These are phyloP conservation scores for Barypeithes pellucidus DNA, from an alignment of 2,888 invertebrate genomes.

Conservation along the genomic window DNA sequence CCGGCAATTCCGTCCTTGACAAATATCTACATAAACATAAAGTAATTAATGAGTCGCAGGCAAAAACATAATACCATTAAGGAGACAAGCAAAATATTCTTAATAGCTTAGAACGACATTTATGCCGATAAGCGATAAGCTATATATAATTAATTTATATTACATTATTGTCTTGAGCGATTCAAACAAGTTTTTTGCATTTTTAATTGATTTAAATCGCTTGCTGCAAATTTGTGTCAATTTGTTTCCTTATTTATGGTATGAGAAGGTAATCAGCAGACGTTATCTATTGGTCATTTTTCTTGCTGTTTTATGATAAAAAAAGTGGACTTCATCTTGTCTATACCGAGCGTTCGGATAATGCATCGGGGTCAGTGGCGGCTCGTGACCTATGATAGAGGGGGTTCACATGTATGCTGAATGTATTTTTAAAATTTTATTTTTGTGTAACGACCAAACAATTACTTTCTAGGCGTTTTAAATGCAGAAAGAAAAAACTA, in stretches of 20 bases:
- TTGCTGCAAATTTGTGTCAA: conserved; percentile 35
- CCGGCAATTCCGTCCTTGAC: conserved; percentile 18
- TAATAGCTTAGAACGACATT: conserved; percentile 48
- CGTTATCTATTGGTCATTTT: background rate
- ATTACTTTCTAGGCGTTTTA: no score
- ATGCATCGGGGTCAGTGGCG: no score
- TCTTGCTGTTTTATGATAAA: no score
- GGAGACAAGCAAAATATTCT: conserved; percentile 46
- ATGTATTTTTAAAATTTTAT: no score
- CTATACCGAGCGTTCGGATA: no score
- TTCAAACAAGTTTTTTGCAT: conserved; percentile 26
- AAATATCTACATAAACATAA: conserved; percentile 30
- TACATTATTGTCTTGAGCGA: conserved; percentile 42
- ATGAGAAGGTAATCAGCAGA: background rate
- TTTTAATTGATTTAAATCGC: conserved; percentile 31
- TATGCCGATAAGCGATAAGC: conserved; percentile 37
- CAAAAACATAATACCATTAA: conserved; percentile 46
- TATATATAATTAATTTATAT: conserved; percentile 51
- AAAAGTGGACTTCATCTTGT: no score
- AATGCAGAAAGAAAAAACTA: no score
- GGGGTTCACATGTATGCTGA: no score
- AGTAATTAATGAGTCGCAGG: conserved; percentile 45
- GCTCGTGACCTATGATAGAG: no score
- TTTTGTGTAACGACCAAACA: no score
- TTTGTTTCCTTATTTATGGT: conserved; percentile 31